Evolutionary conservation across 2,797 vertebrate genomes (phyloP).

Genomic region (Sebastes diploproa): DNA sequence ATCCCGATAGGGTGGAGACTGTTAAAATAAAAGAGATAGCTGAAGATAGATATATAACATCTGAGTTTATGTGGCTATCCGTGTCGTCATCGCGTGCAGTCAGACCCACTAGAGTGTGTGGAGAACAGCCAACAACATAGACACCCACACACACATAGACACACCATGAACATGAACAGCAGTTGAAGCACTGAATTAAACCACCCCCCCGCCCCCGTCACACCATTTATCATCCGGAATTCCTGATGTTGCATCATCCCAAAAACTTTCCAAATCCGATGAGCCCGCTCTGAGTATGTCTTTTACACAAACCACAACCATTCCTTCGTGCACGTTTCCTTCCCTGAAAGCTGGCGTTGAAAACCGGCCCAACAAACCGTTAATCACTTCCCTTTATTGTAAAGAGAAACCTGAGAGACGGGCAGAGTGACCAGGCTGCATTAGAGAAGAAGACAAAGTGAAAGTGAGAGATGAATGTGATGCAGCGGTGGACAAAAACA

Average conservation of each 20-base stretch:
- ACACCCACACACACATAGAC: background rate
- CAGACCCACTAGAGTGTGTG: background rate
- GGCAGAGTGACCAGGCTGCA: too few species aligned
- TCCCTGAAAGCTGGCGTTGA: background rate
- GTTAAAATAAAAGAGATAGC: constrained; percentile 19
- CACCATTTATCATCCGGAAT: background rate
- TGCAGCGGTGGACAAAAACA: too few species aligned
- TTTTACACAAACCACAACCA: background rate
- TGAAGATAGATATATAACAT: background rate
- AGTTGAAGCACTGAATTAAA: background rate
- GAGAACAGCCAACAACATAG: background rate
- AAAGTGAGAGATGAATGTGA: background rate
- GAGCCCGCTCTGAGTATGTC: background rate
- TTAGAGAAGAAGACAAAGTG: background rate
- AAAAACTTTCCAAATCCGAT: background rate
- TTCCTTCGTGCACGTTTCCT: background rate
- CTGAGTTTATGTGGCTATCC: background rate
- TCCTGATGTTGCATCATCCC: background rate
- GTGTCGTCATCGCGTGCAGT: background rate
- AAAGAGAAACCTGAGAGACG: background rate
- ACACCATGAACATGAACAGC: background rate
- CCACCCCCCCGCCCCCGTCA: fast-evolving
- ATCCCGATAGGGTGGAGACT: constrained; percentile 12
- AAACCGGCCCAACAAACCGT: background rate
- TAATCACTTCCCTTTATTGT: background rate